Evolutionary conservation across 2,888 invertebrate genomes (phyloP), one percentile per base, ranked within the genome.

Genomic region (Phymatocera aterrima): DNA sequence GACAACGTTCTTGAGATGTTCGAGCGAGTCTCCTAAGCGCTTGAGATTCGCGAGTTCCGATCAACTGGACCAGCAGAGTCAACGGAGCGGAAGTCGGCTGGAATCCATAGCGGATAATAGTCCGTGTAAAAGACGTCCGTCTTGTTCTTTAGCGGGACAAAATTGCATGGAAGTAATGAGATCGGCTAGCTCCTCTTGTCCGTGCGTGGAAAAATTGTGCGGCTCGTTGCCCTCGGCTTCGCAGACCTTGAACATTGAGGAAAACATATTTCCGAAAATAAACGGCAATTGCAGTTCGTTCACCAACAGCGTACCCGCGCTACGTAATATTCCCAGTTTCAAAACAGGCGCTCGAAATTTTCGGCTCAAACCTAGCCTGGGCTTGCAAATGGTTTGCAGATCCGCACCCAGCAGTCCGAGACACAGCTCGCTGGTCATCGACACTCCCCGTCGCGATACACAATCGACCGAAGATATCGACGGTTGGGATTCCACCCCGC

Each of bases 21-120:
- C 95, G 83, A 96, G 96, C 88, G 96, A 97, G 90, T 96, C 96
- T 81, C 96, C 96, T 72, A 97, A 97, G 89, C 94, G 95, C 84
- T 91, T 97, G 79, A 92, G 97, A 80, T 97, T 96, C 87, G 96
- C 96, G 1, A 94, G 94, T 28, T 95, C 94, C 18, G 94, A 93
- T 84, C 93, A 94, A 81, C 89, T 95, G 82, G 93, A 93, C 86
- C 93, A 93, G 70, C 92, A 93, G 79, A 92, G 92, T 21, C 92
- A 92, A 79, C 91, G 91, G 51, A 83, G 84, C 15, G 85, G 80
- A 82, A 91, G 91, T 1, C 87, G 92, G 2, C 84, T 92, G 6
- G 91, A 94, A 91, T 92, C 93, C 10, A 93, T 94, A 40, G 91
- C 92, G 15, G 94, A 94, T 80, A 92, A 92, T 77, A 92, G 94